Percentiles rank a stretch among this genome's conserved stretches.
Conservation (phyloP, 2,113 vertebrate species). For the Miniopterus natalensis region DNA sequence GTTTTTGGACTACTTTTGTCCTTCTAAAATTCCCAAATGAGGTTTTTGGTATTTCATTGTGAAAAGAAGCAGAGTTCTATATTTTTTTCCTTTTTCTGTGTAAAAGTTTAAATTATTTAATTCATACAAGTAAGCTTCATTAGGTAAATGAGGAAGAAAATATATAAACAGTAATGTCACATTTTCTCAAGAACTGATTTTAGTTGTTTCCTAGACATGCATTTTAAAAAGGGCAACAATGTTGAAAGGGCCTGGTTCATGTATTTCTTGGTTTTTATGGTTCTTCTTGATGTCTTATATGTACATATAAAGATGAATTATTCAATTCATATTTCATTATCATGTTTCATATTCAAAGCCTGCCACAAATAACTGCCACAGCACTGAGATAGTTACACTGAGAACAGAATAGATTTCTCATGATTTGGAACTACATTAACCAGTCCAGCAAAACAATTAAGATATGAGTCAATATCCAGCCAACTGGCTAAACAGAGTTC, state of each 20-base stretch:
- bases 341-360: not conserved
- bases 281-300: not conserved
- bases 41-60: not conserved
- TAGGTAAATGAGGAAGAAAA: conserved; percentile 14
- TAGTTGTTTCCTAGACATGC: conserved; percentile 2
- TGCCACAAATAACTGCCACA: conserved; percentile 6
- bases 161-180: not conserved
- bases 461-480: not conserved
- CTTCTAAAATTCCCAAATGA: conserved; percentile 16
- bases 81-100: not conserved
- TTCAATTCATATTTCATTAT: not conserved
- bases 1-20: conserved; percentile 7
- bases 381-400: not conserved
- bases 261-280: not conserved
- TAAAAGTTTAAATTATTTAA: conserved; percentile 54
- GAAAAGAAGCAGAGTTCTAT: conserved; percentile 3
- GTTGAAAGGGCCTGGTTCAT: not conserved
- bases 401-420: not conserved
- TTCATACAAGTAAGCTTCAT: not conserved
- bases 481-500: not conserved
- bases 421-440: not conserved
- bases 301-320: not conserved
- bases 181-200: conserved; percentile 32
- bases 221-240: conserved; percentile 30
- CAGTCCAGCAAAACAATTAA: not conserved